A percentile compares a stretch with the other conserved stretches of the same genome.
phyloP scores from a whole-genome alignment of 92 coral and sea anemone genomes.

The Phenganax marumi region DNA sequence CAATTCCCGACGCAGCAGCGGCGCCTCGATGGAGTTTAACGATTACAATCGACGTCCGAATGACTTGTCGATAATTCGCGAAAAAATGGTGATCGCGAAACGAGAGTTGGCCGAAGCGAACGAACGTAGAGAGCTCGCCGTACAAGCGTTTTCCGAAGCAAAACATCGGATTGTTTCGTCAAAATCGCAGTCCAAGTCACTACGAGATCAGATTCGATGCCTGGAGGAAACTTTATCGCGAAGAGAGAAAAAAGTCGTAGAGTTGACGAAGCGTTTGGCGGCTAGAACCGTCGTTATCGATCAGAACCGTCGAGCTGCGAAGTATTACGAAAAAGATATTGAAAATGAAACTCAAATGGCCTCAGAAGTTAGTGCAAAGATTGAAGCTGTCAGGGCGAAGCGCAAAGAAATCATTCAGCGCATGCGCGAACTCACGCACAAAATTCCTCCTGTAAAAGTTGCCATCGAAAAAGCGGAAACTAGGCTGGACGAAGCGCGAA shows the following conservation, averaged over 20 bases:
- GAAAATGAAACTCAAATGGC: constrained; percentile 38
- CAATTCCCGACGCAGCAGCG: constrained; percentile 37
- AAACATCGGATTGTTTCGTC: constrained; percentile 66
- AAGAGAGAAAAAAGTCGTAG: constrained; percentile 58
- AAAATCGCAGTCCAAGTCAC: constrained; percentile 53
- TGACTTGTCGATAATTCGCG: constrained; percentile 71
- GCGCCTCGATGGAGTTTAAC: constrained; percentile 24
- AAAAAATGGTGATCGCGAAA: constrained; percentile 71
- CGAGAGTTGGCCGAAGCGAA: constrained; percentile 63
- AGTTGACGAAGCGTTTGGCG: constrained; percentile 51
- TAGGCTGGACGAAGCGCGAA: constrained; percentile 67
- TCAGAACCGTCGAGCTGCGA: constrained; percentile 58
- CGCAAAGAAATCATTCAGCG: constrained; percentile 14
- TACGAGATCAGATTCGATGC: constrained; percentile 64
- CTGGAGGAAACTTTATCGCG: constrained; percentile 67
- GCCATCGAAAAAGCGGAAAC: constrained; percentile 66
- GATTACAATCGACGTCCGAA: constrained; percentile 22
- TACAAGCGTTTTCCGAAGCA: constrained; percentile 57
- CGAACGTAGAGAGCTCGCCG: constrained; percentile 61
- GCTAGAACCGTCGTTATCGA: constrained; percentile 53
- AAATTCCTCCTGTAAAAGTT: constrained; percentile 62
- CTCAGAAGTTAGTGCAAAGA: constrained; percentile 60
- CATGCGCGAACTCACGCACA: constrained; percentile 28
- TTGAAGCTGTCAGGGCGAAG: constrained; percentile 59
- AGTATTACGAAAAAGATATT: constrained; percentile 32